These are phyloP conservation scores for Cosmopolites sordidus DNA, from an alignment of 2,888 invertebrate genomes.

Conservation along the genomic window DNA sequence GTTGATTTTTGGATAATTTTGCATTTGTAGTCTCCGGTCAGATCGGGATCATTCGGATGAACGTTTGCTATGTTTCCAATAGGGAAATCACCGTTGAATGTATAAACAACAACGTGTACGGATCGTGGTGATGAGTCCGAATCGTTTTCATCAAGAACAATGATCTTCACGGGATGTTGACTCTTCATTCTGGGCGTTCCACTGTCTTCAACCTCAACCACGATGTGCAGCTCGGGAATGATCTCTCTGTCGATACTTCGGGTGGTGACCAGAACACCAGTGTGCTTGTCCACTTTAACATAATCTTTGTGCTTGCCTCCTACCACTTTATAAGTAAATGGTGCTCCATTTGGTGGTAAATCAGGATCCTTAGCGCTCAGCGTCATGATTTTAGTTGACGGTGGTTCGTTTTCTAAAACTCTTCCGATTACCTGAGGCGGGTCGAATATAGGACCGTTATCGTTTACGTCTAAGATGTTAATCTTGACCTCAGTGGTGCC, in stretches of 20 bases:
- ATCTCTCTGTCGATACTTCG: slow-evolving; percentile 77
- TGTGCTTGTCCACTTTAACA: slow-evolving; percentile 73
- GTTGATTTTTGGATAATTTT: slow-evolving; percentile 65
- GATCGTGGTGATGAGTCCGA: slow-evolving; percentile 81
- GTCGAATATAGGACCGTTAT: slow-evolving; percentile 85
- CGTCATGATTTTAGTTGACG: slow-evolving; percentile 77
- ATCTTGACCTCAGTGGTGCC: slow-evolving; percentile 84
- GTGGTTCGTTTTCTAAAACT: slow-evolving; percentile 82
- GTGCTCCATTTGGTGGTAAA: slow-evolving; percentile 84
- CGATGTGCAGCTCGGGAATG: slow-evolving; percentile 68
- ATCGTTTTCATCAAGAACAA: slow-evolving; percentile 84
- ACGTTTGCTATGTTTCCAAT: slow-evolving; percentile 85
- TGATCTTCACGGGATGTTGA: slow-evolving; percentile 69
- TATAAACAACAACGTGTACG: slow-evolving; percentile 73
- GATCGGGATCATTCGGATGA: slow-evolving; percentile 87
- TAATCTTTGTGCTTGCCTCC: slow-evolving; percentile 74
- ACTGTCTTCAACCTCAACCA: slow-evolving; percentile 84
- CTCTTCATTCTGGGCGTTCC: slow-evolving; percentile 80
- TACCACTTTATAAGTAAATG: slow-evolving; percentile 75
- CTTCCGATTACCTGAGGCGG: slow-evolving; percentile 67
- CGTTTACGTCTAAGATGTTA: slow-evolving; percentile 81
- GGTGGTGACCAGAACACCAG: slow-evolving; percentile 75
- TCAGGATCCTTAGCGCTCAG: slow-evolving; percentile 87
- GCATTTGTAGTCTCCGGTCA: slow-evolving; percentile 85
- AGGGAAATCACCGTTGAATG: slow-evolving; percentile 72